Evolutionary conservation across 1,140 invertebrate genomes (phyloP), one percentile per base, ranked within the genome.

Genomic region (Brachionus angularis): DNA sequence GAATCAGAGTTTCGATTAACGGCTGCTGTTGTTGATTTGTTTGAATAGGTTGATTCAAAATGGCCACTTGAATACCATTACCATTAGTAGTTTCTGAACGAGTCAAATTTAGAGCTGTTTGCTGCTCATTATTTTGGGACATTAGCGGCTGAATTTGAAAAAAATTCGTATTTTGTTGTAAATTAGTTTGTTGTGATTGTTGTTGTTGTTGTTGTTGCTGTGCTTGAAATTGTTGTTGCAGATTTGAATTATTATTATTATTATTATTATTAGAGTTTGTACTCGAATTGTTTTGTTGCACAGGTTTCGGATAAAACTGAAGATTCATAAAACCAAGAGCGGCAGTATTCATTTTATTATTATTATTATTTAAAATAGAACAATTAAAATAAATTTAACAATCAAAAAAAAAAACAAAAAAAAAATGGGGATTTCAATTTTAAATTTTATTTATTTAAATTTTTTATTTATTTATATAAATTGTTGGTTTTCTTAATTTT

Each of bases 311-410:
- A 18, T 55, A 33, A 34, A 58, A 58, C n/a, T 58, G 53, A 25
- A 58, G 53, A 34, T 39, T 58, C 53, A 58, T 58, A 10, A 58
- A 8, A 58, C 36, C 53, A 3, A 58, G 18, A 18, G 53, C 36
- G 27, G n/a, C n/a, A n/a, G 33, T 29, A n/a, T 58, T 58, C 53
- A 58, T 58, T 39, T 58, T 58, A 58, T 31, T 39, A 18, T 33
- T 18, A 29, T 34, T 50, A 14, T n/a, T 39, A 39, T 39, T 58
- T 34, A 39, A n/a, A n/a, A n/a, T n/a, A n/a, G n/a, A n/a, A n/a
- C n/a, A n/a, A n/a, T n/a, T n/a, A n/a, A n/a, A n/a, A n/a, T n/a
- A n/a, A n/a, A n/a, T n/a, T n/a, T n/a, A n/a, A n/a, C n/a, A n/a
- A n/a, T n/a, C n/a, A n/a, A n/a, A n/a, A n/a, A n/a, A n/a, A n/a